phyloP scores from a whole-genome alignment of 2,888 invertebrate species.

The Sphinx pinastri region DNA sequence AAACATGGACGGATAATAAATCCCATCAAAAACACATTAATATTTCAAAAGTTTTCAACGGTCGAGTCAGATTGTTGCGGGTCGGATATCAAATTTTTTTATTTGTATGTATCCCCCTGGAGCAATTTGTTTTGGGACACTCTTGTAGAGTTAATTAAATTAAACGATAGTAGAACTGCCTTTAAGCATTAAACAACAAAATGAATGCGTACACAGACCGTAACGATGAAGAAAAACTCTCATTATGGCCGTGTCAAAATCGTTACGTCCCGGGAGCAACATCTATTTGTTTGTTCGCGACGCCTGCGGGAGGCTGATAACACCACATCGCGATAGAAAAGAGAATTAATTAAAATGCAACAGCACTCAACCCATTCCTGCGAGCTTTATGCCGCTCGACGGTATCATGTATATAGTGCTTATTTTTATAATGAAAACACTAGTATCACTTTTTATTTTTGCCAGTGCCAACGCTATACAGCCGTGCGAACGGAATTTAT shows the following conservation, averaged over 20 bases:
- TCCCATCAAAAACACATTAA: slow-evolving; percentile 52
- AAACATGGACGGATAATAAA: slow-evolving; percentile 49
- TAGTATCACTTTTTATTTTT: slow-evolving; percentile 46
- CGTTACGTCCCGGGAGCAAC: slow-evolving; percentile 64
- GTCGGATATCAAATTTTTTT: slow-evolving; percentile 40
- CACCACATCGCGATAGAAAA: slow-evolving; percentile 80
- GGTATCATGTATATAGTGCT: slow-evolving; percentile 47
- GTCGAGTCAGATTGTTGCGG: slow-evolving; percentile 43
- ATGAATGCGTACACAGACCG: slow-evolving; percentile 41
- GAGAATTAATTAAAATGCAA: slow-evolving; percentile 83
- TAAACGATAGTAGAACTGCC: slow-evolving; percentile 14
- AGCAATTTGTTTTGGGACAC: slow-evolving; percentile 11
- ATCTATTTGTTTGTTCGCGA: slow-evolving; percentile 76
- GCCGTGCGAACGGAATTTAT: slow-evolving; percentile 20
- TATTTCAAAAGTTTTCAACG: slow-evolving; percentile 45
- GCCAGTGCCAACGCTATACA: slow-evolving; percentile 41
- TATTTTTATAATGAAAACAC: slow-evolving; percentile 59
- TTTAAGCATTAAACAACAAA: slow-evolving; percentile 37
- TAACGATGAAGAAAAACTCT: slow-evolving; percentile 56
- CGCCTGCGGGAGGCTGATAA: slow-evolving; percentile 77
- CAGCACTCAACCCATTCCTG: slow-evolving; percentile 77
- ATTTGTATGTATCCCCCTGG: slow-evolving; percentile 2
- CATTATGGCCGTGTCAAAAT: slow-evolving; percentile 69
- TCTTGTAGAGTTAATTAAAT: slow-evolving; percentile 24
- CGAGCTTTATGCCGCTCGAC: slow-evolving; percentile 64